Evolutionary conservation across 2,888 invertebrate species (phyloP), one percentile per base, ranked within the genome.

Genomic region (Athalia cordata): DNA sequence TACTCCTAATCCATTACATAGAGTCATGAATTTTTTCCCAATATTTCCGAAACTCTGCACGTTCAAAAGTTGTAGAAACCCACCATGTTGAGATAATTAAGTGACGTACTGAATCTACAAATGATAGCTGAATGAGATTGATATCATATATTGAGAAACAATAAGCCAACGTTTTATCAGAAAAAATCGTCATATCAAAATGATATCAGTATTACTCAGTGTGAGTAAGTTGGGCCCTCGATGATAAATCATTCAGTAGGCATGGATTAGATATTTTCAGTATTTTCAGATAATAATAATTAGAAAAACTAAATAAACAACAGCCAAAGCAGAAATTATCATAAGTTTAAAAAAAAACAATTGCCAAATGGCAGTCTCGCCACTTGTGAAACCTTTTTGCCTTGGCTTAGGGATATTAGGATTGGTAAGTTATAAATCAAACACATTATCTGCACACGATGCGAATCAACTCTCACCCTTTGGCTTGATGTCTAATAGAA

Each of bases 281-380:
- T 55, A 3, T 55, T 68, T 8, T 11, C 11, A 50, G 50, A 75
- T 29, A 75, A 50, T 43, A 43, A 62, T 50, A 75, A 43, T 49
- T 55, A 62, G 61, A 52, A 62, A 62, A 7, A 15, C 11, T 8
- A 62, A 62, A 72, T 45, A 52, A 61, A 62, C 49, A 29, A 29
- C 62, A 62, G 7, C 50, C 9, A 8, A n/a, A n/a, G 59, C 59
- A 59, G 9, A 47, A 29, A 29, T 29, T 29, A 29, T 29, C 29
- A 29, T 29, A 29, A 29, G 29, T 29, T 29, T n/a, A 47, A 57
- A 59, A n/a, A 72, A 45, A 61, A 59, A 68, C 47, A 5, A 50
- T 50, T 52, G 45, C 65, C 62, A 77, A 77, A 77, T 77, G 77
- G 77, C 59, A 11, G 5, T 77, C 59, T 77, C 77, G 61, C 61